Evolutionary conservation across 2,113 vertebrate genomes (phyloP).

Genomic region (Hassar affinis): DNA sequence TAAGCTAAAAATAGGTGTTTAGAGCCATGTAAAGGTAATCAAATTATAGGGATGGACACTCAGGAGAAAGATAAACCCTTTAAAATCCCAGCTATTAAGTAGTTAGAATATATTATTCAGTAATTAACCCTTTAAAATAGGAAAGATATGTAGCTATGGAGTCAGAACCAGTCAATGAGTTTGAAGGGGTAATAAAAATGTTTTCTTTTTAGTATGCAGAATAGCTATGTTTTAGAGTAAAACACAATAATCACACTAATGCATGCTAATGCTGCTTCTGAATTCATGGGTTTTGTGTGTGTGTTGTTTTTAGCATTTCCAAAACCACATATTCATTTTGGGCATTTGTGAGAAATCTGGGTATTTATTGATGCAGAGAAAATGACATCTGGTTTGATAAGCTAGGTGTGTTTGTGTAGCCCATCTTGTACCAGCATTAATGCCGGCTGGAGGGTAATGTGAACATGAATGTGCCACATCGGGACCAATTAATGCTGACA

Average conservation of each 20-base stretch:
- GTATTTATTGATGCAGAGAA: constrained; percentile 29
- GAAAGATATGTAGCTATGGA: background rate
- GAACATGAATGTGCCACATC: constrained; percentile 36
- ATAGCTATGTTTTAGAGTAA: background rate
- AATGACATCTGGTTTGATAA: constrained; percentile 31
- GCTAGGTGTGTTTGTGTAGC: background rate
- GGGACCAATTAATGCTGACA: constrained; percentile 53
- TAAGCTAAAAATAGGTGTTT: background rate
- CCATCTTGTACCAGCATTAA: constrained; percentile 4
- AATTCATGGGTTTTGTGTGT: background rate
- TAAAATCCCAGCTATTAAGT: background rate
- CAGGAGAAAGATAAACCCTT: background rate
- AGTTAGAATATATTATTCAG: background rate
- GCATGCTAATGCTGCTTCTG: too few species aligned
- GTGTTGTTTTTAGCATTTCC: background rate
- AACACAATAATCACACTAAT: background rate
- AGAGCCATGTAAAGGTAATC: background rate
- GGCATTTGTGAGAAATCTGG: background rate
- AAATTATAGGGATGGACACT: background rate
- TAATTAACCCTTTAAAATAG: background rate
- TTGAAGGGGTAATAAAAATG: background rate
- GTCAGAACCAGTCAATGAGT: background rate
- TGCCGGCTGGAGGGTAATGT: background rate
- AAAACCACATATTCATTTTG: background rate
- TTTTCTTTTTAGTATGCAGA: background rate